Evolutionary conservation across 92 coral and sea anemone species (phyloP), one percentile per base, ranked within the genome.

Genomic region (Umimayanthus chanpuru): DNA sequence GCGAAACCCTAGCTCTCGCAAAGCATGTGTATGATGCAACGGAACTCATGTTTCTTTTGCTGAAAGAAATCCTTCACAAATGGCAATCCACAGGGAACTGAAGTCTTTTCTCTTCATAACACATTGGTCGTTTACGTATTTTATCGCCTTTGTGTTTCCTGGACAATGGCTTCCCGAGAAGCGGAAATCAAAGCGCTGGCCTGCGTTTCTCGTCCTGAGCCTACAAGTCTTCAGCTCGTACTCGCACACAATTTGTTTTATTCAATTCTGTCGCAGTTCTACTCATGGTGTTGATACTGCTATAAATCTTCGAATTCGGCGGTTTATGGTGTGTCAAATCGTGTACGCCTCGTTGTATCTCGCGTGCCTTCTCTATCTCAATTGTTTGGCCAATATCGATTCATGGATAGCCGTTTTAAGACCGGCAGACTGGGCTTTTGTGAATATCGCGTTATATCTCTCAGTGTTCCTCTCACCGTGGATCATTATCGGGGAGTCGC

Each of bases 141-240:
- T 68, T 56, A 44, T 82, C 15, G 76, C 77, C 25, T 71, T 82
- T 12, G 86, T 82, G 30, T 82, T 82, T 68, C 86, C 86, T 6
- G 86, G 86, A 82, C 39, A 68, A n/a, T 82, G 86, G 86, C 77
- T 82, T 67, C 78, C 86, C 6, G 61, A 67, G 14, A 82, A 43
- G 28, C 73, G 65, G 70, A 82, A 43, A 32, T 70, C 86, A 36
- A 40, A 50, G 61, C 47, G 23, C 5, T 68, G 23, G n/a, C 50
- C 53, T 4, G 86, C 56, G 1, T 9, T 28, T 7, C 58, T 82
- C 14, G 76, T 82, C 3, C 41, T 82, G 56, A 15, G 58, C 58
- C 77, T 82, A 14, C 86, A 82, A 43, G 41, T 28, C 2, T 43
- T 70, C 58, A 68, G 86, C 26, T 41, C 66, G 5, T 67, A 28